These are phyloP conservation scores for Megaustenia siamemsis DNA, from an alignment of 2,888 invertebrate genomes.

Conservation along the genomic window DNA sequence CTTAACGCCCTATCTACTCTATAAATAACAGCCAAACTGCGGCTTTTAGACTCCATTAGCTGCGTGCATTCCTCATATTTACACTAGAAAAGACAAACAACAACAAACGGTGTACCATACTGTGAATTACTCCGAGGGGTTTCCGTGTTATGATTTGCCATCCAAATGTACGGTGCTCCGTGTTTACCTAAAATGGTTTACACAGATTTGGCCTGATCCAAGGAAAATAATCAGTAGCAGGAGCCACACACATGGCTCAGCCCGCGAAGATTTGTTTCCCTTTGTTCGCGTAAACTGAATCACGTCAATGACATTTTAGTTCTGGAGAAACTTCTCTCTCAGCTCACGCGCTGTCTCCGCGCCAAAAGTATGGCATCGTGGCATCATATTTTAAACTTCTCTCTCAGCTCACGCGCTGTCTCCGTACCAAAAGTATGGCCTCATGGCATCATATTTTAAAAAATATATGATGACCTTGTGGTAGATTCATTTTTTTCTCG, in stretches of 20 bases:
- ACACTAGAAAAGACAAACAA: conserved; percentile 34
- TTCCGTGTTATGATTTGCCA: conserved; percentile 40
- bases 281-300: neutral
- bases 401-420: too few species aligned
- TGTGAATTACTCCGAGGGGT: neutral
- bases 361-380: too few species aligned
- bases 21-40: conserved; percentile 5
- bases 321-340: too few species aligned
- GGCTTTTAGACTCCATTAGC: conserved; percentile 21
- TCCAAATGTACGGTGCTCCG: conserved; percentile 32
- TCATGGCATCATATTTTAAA: too few species aligned
- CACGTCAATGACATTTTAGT: neutral
- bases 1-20: too few species aligned
- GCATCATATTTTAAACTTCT: too few species aligned
- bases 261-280: conserved; percentile 1
- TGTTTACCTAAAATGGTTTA: conserved; percentile 36
- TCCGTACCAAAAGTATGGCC: too few species aligned
- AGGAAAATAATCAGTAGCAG: conserved; percentile 11
- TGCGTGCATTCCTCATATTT: neutral
- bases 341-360: too few species aligned
- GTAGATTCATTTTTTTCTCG: too few species aligned
- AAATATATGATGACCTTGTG: too few species aligned
- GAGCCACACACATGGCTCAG: conserved; percentile 25
- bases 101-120: conserved; percentile 41
- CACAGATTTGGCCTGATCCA: conserved; percentile 22